phyloP scores from a whole-genome alignment of 2,888 invertebrate species.

The Griposia aprilina region DNA sequence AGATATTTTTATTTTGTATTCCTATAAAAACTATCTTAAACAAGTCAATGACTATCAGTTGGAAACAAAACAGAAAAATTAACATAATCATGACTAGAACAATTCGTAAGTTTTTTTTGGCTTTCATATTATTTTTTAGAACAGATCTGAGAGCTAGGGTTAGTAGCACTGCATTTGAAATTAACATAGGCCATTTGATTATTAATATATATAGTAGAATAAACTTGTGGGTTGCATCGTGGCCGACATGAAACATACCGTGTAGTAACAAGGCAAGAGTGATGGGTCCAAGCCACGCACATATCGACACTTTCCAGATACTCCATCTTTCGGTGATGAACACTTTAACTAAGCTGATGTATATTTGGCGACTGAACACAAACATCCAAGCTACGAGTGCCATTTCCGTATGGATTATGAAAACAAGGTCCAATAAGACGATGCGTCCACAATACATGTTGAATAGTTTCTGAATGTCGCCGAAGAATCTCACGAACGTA shows the following conservation, averaged over 20 bases:
- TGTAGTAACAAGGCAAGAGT: slow-evolving; percentile 66
- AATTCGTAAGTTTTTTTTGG: slow-evolving; percentile 74
- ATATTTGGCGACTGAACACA: slow-evolving; percentile 82
- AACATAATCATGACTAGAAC: slow-evolving; percentile 79
- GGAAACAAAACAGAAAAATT: slow-evolving; percentile 82
- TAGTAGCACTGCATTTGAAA: slow-evolving; percentile 78
- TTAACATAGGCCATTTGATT: slow-evolving; percentile 83
- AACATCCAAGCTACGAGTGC: slow-evolving; percentile 83
- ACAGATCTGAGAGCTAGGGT: slow-evolving; percentile 77
- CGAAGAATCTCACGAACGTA: slow-evolving; percentile 75
- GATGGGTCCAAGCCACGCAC: slow-evolving; percentile 78
- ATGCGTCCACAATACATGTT: slow-evolving; percentile 47
- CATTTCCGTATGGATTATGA: slow-evolving; percentile 79
- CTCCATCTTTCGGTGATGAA: slow-evolving; percentile 69
- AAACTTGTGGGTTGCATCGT: slow-evolving; percentile 51
- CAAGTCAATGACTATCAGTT: slow-evolving; percentile 79
- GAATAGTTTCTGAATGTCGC: slow-evolving; percentile 72
- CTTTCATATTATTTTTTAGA: slow-evolving; percentile 74
- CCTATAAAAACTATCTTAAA: slow-evolving; percentile 75
- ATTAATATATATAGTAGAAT: slow-evolving; percentile 73
- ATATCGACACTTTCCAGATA: slow-evolving; percentile 75
- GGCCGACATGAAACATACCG: slow-evolving; percentile 53
- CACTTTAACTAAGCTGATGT: slow-evolving; percentile 81
- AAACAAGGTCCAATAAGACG: slow-evolving; percentile 67
- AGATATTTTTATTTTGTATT: slow-evolving; percentile 39